A percentile compares a stretch with the other conserved stretches of the same genome.
Evolutionary conservation across 2,113 vertebrate species (phyloP).

Genomic region (Epinephelus cyanopodus): DNA sequence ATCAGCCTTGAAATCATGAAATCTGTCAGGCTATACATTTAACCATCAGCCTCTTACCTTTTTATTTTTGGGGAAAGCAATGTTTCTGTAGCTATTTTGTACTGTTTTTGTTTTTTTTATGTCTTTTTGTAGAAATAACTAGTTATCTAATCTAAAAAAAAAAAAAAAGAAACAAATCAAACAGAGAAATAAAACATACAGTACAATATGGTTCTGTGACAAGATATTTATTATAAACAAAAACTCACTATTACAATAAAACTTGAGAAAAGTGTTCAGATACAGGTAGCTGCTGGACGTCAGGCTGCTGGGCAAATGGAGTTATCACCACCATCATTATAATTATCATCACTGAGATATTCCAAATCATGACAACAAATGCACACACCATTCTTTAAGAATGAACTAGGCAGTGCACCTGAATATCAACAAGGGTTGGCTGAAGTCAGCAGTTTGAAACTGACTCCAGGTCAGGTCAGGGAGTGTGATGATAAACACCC

Average conservation of each 20-base stretch:
- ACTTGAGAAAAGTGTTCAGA: constrained; percentile 83
- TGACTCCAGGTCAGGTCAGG: not conserved
- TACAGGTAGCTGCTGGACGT: constrained; percentile 81
- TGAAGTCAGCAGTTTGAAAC: constrained; percentile 6
- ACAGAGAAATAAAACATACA: not conserved
- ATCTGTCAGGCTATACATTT: too few species aligned
- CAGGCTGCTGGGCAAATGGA: constrained; percentile 84
- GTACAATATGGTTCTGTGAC: constrained; percentile 59
- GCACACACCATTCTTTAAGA: constrained; percentile 79
- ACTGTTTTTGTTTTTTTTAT: too few species aligned
- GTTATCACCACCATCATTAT: constrained; percentile 80
- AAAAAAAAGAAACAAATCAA: not conserved
- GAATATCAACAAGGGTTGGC: constrained; percentile 72
- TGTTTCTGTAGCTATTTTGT: too few species aligned
- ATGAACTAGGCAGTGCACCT: not conserved
- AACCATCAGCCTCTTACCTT: too few species aligned
- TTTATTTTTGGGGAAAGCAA: too few species aligned
- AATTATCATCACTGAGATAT: constrained; percentile 35
- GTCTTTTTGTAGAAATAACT: too few species aligned
- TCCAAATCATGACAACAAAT: constrained; percentile 84
- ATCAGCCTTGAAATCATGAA: too few species aligned
- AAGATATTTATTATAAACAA: constrained; percentile 92
- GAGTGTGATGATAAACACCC: not conserved
- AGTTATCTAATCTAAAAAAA: not conserved
- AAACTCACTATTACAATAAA: constrained; percentile 87